These are phyloP conservation scores for Murina feae DNA, from an alignment of 2,113 vertebrate species.

Conservation along the genomic window DNA sequence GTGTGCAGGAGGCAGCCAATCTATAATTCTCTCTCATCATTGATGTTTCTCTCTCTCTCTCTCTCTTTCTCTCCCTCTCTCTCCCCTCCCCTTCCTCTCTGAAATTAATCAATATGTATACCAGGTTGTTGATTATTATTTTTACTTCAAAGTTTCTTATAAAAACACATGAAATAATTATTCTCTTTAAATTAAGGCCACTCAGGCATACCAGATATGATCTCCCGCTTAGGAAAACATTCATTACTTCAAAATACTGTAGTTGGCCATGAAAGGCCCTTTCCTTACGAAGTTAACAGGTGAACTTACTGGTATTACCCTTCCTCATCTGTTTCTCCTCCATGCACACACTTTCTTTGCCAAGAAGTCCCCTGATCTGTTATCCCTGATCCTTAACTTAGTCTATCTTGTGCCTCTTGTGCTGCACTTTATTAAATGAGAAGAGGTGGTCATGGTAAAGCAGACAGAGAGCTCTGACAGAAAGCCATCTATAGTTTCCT, in stretches of 20 bases:
- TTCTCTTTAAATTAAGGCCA: conserved; percentile 24
- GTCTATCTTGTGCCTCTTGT: neutral
- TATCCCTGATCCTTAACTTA: neutral
- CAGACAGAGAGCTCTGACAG: neutral
- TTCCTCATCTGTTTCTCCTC: neutral
- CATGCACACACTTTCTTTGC: neutral
- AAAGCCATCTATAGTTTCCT: neutral
- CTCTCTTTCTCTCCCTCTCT: too few relatives aligned
- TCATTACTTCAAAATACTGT: conserved; percentile 65
- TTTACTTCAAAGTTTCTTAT: conserved; percentile 41
- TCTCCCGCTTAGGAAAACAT: conserved; percentile 53
- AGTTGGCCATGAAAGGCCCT: conserved; percentile 60
- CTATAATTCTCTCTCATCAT: too few relatives aligned
- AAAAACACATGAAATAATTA: conserved; percentile 68
- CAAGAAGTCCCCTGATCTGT: neutral
- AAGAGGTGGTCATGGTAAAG: neutral
- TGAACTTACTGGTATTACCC: neutral
- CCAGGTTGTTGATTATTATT: conserved; percentile 48
- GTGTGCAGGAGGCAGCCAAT: too few relatives aligned
- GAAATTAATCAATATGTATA: neutral
- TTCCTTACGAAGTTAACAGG: conserved; percentile 16
- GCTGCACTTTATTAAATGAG: neutral
- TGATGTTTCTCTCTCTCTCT: too few relatives aligned
- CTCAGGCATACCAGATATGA: neutral
- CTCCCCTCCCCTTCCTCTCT: too few relatives aligned